Base-by-base conservation (phyloP, 2,113 vertebrate genomes). In the Pyrgilauda ruficollis region DNA sequence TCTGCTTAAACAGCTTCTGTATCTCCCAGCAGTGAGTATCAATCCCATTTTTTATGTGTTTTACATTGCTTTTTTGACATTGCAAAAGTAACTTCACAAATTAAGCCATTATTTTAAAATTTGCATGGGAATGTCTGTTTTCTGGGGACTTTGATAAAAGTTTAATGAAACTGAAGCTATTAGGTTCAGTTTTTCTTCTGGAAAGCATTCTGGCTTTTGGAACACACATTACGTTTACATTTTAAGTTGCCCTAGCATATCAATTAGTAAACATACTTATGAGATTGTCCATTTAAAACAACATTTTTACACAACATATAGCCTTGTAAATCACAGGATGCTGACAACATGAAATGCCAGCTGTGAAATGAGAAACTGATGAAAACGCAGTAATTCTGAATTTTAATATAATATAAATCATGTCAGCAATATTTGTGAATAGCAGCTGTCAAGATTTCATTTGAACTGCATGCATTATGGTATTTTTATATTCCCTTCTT, bases 271-370 rank as follows among this genome's bases (percentile, higher is more conserved):
- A 97, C 86, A 92, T 44, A 74, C 93, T 96, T 96, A 96, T 68
- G 90, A 95, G 97, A 97, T 94, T 96, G 96, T 84, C 93, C 96
- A 75, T 98, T 98, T 97, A 91, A 95, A 97, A 75, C 78, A 97
- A 94, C 68, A 89, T 95, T 96, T 95, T 96, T 96, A 91, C 72
- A 90, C 66, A 86, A 78, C 73, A 83, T 87, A 58, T 63, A 94
- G 78, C 69, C 93, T 96, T 90, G 89, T 97, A 97, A 98, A 98
- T 98, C 98, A 92, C 89, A 98, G 98, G 97, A 97, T 98, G 98
- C 98, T 98, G 98, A 98, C 98, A 98, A 97, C 96, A 97, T 97
- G 97, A 97, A 98, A 98, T 96, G 96, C 98, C 98, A 99, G 98
- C 98, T 99, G 98, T 98, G 97, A 97, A 98, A 98, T 96, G 95